phyloP scores from a whole-genome alignment of 2,888 invertebrate genomes.

The Drosophila prostipennis region DNA sequence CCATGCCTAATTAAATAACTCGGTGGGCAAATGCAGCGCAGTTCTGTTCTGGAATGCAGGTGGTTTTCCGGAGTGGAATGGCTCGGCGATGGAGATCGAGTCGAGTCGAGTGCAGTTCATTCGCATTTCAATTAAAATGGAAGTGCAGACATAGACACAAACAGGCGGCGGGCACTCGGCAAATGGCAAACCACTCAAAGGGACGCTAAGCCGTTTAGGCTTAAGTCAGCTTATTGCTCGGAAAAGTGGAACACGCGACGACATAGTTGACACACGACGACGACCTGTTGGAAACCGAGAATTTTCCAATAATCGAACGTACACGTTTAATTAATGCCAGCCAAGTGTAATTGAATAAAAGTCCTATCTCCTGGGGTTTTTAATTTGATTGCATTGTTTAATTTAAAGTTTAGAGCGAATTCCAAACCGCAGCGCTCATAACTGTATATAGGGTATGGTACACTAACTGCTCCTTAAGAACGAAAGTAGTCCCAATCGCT shows the following conservation, averaged over 20 bases:
- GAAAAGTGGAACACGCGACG: constrained; percentile 55
- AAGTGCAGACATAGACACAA: constrained; percentile 22
- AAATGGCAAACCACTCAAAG: constrained; percentile 49
- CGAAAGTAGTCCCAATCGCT: no score
- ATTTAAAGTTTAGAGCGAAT: not conserved
- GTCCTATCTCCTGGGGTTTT: constrained; percentile 6
- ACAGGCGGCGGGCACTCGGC: constrained; percentile 18
- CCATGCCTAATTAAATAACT: constrained; percentile 61
- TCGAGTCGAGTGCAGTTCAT: constrained; percentile 51
- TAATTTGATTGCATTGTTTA: constrained; percentile 11
- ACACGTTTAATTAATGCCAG: constrained; percentile 45
- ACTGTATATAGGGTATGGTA: not conserved
- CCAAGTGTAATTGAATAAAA: constrained; percentile 25
- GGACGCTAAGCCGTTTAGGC: constrained; percentile 58
- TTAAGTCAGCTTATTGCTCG: constrained; percentile 58
- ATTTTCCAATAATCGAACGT: constrained; percentile 48
- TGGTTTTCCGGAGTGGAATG: constrained; percentile 28
- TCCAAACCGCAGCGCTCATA: not conserved
- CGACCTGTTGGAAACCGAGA: constrained; percentile 40
- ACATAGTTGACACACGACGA: constrained; percentile 45
- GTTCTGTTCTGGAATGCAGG: constrained; percentile 11
- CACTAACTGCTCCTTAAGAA: not conserved
- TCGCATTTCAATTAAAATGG: constrained; percentile 62
- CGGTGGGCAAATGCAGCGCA: constrained; percentile 28
- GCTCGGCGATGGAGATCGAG: constrained; percentile 3